A percentile compares a stretch with the other conserved stretches of the same genome.
Conservation (phyloP, 2,888 invertebrate genomes). For the Thereva nobilitata region DNA sequence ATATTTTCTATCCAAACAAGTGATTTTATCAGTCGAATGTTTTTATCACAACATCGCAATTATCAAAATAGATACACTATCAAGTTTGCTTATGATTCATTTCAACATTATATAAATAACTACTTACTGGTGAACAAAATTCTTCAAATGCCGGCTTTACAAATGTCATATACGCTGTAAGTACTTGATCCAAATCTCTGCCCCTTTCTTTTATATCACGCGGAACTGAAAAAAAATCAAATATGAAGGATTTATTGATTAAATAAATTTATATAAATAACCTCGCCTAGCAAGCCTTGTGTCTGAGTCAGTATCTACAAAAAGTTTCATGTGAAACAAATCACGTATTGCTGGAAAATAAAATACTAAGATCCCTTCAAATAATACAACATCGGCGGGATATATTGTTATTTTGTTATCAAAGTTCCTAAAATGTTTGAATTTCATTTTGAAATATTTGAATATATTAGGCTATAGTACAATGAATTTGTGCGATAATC, state of each 20-base stretch:
- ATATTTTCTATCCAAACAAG: no score
- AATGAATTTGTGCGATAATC: conserved; percentile 90
- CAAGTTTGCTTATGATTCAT: not conserved
- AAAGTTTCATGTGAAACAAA: conserved; percentile 97
- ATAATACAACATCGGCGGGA: conserved; percentile 94
- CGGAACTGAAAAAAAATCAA: conserved; percentile 70
- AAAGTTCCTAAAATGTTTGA: conserved; percentile 58
- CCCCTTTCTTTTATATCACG: conserved; percentile 95
- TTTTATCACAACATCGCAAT: no score
- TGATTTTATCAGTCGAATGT: no score
- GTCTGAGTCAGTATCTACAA: conserved; percentile 99
- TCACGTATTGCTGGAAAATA: conserved; percentile 94
- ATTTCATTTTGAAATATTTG: not conserved
- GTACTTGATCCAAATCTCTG: conserved; percentile 89
- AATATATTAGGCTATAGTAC: conserved; percentile 58
- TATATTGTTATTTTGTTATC: conserved; percentile 80
- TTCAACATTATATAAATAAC: not conserved
- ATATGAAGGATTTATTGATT: conserved; percentile 11
- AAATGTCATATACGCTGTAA: conserved; percentile 95
- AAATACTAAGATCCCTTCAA: conserved; percentile 98
- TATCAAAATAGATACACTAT: no score
- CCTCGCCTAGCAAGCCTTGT: conserved; percentile 94
- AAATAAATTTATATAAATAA: conserved; percentile 52
- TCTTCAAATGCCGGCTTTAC: conserved; percentile 99
- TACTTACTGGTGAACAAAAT: conserved; percentile 91